Conservation (phyloP, 2,113 vertebrate species). For the Dunckerocampus dactyliophorus region DNA sequence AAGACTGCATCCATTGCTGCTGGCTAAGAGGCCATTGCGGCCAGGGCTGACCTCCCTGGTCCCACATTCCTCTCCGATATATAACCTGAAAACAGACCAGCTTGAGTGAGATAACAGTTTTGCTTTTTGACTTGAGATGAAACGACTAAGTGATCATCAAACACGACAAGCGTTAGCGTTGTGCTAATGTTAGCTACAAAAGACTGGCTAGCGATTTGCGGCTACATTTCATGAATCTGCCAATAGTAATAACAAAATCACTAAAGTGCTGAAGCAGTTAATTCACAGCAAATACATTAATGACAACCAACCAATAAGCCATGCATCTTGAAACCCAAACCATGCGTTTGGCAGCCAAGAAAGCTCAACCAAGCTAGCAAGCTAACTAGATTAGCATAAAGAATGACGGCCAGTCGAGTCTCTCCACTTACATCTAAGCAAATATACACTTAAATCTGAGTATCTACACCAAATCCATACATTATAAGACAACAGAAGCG, state of each 20-base stretch:
- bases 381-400: constrained; percentile 34
- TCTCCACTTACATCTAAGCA: too few relatives aligned
- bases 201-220: background rate
- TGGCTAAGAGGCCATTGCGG: constrained; percentile 98
- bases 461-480: background rate
- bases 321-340: background rate
- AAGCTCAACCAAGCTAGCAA: constrained; percentile 2
- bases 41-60: constrained; percentile 99
- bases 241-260: background rate
- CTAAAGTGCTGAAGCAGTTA: background rate
- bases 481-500: background rate
- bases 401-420: background rate
- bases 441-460: too few relatives aligned
- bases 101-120: background rate
- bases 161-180: background rate
- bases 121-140: background rate
- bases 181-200: constrained; percentile 2
- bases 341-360: background rate
- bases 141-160: background rate
- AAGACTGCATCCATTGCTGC: constrained; percentile 99
- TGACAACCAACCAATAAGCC: background rate
- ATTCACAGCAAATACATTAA: background rate
- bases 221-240: too few relatives aligned
- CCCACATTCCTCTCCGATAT: constrained; percentile 83
- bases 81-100: constrained; percentile 21